Conservation (phyloP, 1,140 invertebrate species). For the Nephila pilipes region DNA sequence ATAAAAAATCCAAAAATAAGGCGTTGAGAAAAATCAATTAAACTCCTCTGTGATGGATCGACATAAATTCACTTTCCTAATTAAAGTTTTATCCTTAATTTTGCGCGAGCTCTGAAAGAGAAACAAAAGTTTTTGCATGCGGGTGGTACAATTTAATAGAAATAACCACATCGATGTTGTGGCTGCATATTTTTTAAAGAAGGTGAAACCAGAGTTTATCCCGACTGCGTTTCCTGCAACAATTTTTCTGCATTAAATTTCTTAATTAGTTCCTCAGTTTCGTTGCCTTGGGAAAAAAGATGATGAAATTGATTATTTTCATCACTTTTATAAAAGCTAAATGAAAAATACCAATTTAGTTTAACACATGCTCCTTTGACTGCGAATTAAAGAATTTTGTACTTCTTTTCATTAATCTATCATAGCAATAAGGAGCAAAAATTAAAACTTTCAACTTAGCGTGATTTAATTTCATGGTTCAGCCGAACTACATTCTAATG, state of each 20-base stretch:
- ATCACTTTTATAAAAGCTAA: not conserved
- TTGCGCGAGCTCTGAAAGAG: not conserved
- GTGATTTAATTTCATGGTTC: not conserved
- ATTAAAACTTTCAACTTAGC: not conserved
- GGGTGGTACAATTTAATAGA: not conserved
- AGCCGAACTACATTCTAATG: not conserved
- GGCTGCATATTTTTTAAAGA: not conserved
- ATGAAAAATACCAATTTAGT: conserved; percentile 19
- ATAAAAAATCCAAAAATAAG: not conserved
- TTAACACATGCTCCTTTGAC: not conserved
- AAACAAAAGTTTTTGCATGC: not conserved
- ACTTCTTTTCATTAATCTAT: not conserved
- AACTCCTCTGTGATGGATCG: not conserved
- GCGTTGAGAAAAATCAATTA: conserved; percentile 1
- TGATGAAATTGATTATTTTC: conserved; percentile 5
- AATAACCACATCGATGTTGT: not conserved
- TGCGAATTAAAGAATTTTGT: not conserved
- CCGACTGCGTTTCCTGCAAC: not conserved
- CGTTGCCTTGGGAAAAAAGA: not conserved
- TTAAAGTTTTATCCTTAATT: conserved; percentile 19
- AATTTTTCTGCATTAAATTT: not conserved
- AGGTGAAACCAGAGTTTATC: not conserved
- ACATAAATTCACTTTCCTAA: conserved; percentile 17
- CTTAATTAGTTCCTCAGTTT: not conserved
- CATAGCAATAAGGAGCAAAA: not conserved